phyloP scores from a whole-genome alignment of 2,113 vertebrate genomes.

The Propithecus coquereli region DNA sequence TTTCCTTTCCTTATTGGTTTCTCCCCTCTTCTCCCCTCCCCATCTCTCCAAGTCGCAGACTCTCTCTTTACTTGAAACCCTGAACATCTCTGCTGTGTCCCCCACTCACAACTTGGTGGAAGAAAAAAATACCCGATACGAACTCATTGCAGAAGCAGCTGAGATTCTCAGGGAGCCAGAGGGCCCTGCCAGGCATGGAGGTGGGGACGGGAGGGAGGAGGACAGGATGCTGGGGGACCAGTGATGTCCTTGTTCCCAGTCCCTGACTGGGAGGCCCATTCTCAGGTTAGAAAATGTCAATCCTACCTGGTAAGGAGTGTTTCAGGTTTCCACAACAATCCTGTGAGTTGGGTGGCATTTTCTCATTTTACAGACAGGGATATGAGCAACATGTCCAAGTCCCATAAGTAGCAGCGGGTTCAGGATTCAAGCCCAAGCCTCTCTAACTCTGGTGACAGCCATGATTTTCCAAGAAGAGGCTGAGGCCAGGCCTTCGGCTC shows the following conservation, averaged over 20 bases:
- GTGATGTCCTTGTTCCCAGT: not conserved
- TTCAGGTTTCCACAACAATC: not conserved
- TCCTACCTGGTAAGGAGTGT: not conserved
- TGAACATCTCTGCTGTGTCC: not conserved
- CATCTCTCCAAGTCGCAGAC: not conserved
- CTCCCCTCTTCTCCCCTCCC: not conserved
- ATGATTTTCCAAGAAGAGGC: not conserved
- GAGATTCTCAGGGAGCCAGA: not conserved
- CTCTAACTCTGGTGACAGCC: not conserved
- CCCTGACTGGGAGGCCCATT: not conserved
- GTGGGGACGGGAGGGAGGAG: not conserved
- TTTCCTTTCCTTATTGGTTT: slow-evolving; percentile 19
- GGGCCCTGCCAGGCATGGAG: not conserved
- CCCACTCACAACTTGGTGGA: not conserved
- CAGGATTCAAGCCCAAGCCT: not conserved
- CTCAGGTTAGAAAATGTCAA: not conserved
- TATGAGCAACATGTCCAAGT: not conserved
- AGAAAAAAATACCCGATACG: not conserved
- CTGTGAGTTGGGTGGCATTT: not conserved
- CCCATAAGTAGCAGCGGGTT: not conserved
- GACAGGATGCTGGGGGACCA: not conserved
- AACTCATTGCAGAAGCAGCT: not conserved
- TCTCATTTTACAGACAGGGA: not conserved
- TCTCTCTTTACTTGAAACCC: not conserved
- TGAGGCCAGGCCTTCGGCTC: not conserved